phyloP scores from a whole-genome alignment of 2,888 invertebrate genomes.

The Caenorhabditis auriculariae region DNA sequence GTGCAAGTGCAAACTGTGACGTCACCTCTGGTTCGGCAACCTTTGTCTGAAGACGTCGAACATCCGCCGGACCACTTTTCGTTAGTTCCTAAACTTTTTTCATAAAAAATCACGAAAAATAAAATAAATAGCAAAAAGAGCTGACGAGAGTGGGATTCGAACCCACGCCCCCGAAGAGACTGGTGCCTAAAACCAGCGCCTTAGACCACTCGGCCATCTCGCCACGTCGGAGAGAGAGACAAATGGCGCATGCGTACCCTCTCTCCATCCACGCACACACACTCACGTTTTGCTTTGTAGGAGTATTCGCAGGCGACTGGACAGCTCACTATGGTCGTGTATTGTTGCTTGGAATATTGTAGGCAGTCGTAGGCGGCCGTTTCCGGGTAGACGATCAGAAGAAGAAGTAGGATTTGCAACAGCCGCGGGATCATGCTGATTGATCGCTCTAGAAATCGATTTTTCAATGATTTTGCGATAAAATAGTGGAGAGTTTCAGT shows the following conservation, averaged over 20 bases:
- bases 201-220: constrained; percentile 81
- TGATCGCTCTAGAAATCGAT: too few relatives aligned
- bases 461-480: too few relatives aligned
- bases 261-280: background rate
- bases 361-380: background rate
- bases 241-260: constrained; percentile 1
- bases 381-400: too few relatives aligned
- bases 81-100: too few relatives aligned
- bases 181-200: constrained; percentile 88
- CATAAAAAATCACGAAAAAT: too few relatives aligned
- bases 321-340: background rate
- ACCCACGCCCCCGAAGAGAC: constrained; percentile 70
- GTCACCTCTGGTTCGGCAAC: constrained; percentile 6
- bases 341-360: background rate
- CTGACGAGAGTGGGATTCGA: constrained; percentile 55
- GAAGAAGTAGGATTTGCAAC: too few relatives aligned
- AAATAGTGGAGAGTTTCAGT: too few relatives aligned
- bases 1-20: constrained; percentile 7
- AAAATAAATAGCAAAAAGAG: constrained; percentile 16
- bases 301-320: background rate
- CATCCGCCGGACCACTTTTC: constrained; percentile 11
- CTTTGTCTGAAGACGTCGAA: constrained; percentile 3
- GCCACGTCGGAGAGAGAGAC: constrained; percentile 4
- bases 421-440: too few relatives aligned
- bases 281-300: background rate